Conservation (phyloP, 2,113 vertebrate species). For the Tragelaphus scriptus region DNA sequence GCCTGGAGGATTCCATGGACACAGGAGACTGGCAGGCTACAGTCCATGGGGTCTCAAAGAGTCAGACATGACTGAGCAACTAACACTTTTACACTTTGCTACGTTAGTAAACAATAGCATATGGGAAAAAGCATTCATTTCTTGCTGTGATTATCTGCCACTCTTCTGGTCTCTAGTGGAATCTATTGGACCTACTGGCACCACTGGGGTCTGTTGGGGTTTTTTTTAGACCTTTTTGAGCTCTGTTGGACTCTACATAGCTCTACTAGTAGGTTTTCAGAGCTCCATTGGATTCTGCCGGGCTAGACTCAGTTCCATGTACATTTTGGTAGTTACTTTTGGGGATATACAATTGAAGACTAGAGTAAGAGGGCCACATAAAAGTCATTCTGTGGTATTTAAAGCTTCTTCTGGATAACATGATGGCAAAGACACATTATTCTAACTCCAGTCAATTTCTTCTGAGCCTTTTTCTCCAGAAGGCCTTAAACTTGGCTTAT, state of each 20-base stretch:
- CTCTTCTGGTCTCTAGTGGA: neutral
- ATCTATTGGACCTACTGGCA: neutral
- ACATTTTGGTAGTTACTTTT: neutral
- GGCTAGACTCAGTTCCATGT: neutral
- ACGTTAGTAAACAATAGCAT: neutral
- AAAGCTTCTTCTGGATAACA: neutral
- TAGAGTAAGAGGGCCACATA: neutral
- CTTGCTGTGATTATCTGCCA: neutral
- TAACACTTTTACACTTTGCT: neutral
- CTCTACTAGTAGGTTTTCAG: neutral
- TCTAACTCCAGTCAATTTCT: neutral
- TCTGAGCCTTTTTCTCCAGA: neutral
- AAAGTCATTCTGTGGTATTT: neutral
- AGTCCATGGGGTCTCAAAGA: neutral
- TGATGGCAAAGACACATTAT: neutral
- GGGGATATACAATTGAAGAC: neutral
- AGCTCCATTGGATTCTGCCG: neutral
- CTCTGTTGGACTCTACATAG: neutral
- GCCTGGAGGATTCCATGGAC: neutral
- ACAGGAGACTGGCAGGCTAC: neutral
- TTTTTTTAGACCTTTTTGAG: neutral
- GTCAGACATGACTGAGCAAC: neutral
- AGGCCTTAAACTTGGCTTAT: neutral
- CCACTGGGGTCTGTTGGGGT: neutral
- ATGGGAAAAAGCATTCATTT: neutral